Evolutionary conservation across 2,888 invertebrate species (phyloP).

Genomic region (Sinopyrophorus schimmeli): DNA sequence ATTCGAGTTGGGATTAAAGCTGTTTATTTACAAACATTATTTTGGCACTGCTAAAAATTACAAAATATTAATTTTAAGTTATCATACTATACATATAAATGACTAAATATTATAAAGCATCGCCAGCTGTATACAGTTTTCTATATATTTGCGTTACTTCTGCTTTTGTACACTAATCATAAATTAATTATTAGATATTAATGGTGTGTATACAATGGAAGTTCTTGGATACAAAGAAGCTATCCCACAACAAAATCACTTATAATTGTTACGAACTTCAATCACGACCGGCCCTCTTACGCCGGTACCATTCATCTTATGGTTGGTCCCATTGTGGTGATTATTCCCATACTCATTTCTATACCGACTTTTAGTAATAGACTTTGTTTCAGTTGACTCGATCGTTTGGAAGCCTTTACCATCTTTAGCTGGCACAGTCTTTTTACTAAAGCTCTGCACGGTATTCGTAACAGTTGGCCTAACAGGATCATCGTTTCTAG

Average conservation of each 20-base stretch:
- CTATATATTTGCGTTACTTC: too few relatives aligned
- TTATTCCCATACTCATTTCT: constrained; percentile 57
- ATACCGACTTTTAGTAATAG: constrained; percentile 68
- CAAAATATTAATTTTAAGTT: constrained; percentile 11
- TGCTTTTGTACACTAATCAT: too few relatives aligned
- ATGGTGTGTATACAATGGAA: too few relatives aligned
- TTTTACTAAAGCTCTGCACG: constrained; percentile 70
- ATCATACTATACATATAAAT: constrained; percentile 3
- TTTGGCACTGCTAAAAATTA: constrained; percentile 29
- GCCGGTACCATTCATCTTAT: constrained; percentile 48
- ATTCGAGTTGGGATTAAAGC: constrained; percentile 13
- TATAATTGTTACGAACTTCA: constrained; percentile 60
- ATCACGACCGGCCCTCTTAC: constrained; percentile 62
- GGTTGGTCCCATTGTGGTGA: constrained; percentile 60
- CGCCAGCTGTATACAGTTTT: too few relatives aligned
- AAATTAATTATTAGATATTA: too few relatives aligned
- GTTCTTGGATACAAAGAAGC: too few relatives aligned
- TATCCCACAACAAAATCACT: too few relatives aligned
- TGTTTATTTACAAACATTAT: constrained; percentile 29
- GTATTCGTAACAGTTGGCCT: constrained; percentile 72
- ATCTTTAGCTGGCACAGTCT: constrained; percentile 66
- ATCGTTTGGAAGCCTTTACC: constrained; percentile 69
- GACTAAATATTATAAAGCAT: too few relatives aligned
- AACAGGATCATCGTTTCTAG: constrained; percentile 67
- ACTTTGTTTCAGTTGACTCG: constrained; percentile 71